These are phyloP conservation scores for Acanthoscelides obtectus DNA, from an alignment of 2,888 invertebrate genomes.

Conservation along the genomic window DNA sequence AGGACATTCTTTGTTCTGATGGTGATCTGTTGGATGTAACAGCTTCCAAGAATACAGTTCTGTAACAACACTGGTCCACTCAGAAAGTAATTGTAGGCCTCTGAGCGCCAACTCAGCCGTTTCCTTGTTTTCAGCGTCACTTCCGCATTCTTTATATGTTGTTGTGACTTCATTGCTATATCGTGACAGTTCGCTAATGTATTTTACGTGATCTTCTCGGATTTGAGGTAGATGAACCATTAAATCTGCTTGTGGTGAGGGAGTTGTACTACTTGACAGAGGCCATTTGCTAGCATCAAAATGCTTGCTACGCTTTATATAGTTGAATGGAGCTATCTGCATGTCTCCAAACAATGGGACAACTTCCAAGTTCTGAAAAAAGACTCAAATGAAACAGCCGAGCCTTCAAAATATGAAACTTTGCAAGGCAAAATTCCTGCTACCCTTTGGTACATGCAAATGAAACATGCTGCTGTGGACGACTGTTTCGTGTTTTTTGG, in stretches of 20 bases:
- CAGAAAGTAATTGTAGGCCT: constrained; percentile 88
- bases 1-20: constrained; percentile 91
- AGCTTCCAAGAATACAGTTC: constrained; percentile 98
- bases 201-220: constrained; percentile 94
- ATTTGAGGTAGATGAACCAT: constrained; percentile 94
- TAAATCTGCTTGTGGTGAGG: constrained; percentile 87
- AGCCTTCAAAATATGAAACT: too few relatives aligned
- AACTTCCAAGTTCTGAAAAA: constrained; percentile 76
- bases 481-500: too few relatives aligned
- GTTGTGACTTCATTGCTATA: constrained; percentile 89
- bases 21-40: constrained; percentile 95
- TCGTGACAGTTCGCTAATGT: constrained; percentile 90
- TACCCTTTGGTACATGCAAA: too few relatives aligned
- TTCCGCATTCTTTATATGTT: constrained; percentile 87
- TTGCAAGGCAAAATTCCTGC: too few relatives aligned
- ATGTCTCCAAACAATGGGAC: constrained; percentile 97
- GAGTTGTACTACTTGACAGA: constrained; percentile 73
- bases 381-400: background rate
- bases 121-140: constrained; percentile 86
- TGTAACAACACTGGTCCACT: constrained; percentile 96
- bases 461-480: too few relatives aligned
- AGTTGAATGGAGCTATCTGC: constrained; percentile 99
- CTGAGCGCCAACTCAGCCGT: constrained; percentile 87
- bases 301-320: constrained; percentile 89
- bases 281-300: constrained; percentile 93